Percentiles rank a stretch among this genome's conserved stretches.
phyloP scores from a whole-genome alignment of 2,113 vertebrate genomes.

The Pollachius pollachius region DNA sequence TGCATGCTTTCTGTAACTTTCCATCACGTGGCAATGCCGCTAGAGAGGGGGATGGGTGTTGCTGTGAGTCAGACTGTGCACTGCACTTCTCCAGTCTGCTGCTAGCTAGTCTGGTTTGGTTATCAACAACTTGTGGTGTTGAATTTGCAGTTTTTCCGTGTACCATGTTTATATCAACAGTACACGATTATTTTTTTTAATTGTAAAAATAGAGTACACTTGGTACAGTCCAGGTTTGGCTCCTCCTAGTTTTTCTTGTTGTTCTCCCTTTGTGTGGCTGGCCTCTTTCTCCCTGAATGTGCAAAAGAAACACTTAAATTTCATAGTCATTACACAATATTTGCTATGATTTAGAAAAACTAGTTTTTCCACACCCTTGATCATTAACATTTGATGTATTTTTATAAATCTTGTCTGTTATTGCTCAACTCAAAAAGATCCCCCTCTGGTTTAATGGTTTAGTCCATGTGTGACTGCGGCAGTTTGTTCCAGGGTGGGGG shows the following conservation, averaged over 20 bases:
- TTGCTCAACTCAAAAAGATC: too few species aligned
- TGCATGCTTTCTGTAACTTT: background rate
- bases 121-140: background rate
- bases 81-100: background rate
- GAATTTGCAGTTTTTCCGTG: too few species aligned
- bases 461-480: background rate
- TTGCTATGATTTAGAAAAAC: too few species aligned
- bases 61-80: background rate
- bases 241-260: slow-evolving; percentile 13
- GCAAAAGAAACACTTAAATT: background rate
- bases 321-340: background rate
- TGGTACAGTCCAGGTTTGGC: slow-evolving; percentile 19
- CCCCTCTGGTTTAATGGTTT: background rate
- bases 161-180: too few species aligned
- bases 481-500: slow-evolving; percentile 30
- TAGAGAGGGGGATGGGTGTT: slow-evolving; percentile 1
- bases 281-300: background rate
- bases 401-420: too few species aligned
- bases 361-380: too few species aligned
- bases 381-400: too few species aligned
- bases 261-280: background rate
- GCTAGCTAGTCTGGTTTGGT: background rate
- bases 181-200: too few species aligned
- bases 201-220: background rate
- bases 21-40: background rate